Evolutionary conservation across 2,888 invertebrate genomes (phyloP), one percentile per base, ranked within the genome.

Genomic region (Anarsia innoxiella): DNA sequence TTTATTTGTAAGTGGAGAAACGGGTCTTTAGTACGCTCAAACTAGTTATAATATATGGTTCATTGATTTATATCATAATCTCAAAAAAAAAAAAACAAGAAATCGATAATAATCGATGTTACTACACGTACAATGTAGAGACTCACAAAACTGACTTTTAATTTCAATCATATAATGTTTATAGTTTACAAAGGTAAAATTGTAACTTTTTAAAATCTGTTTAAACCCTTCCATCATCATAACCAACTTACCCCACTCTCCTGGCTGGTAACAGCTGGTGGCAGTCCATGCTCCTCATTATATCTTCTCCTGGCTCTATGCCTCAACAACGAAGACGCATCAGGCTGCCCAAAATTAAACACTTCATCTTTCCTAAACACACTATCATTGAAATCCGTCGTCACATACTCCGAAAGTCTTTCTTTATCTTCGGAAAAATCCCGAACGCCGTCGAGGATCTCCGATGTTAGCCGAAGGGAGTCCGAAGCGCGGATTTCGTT

Each of bases 341-440:
- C 84, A 1, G 91, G 91, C 56, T 91, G 91, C 44, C 91, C 91
- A 28, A 84, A 84, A 50, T 75, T 75, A 42, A 83, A 84, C 45
- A 80, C 66, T 53, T 83, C 77, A 11, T 82, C 80, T 32, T 72
- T 74, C 6, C 59, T 68, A 25, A 71, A 32, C 32, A 76, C 73
- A 46, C 56, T 59, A 2, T 44, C 41, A 10, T 41, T 62, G 41
- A 68, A 67, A 44, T 69, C 66, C 35, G 66, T 59, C 27, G 53
- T 64, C 23, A 68, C 60, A 30, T 36, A 39, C 27, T 36, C 42
- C 14, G 9, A 37, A 12, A 39, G 13, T 28, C 37, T 36, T 1
- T 39, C 39, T 14, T 39, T 40, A 10, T 37, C 38, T n/a, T 75
- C 75, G 0, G 70, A 59, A 1, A 19, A 19, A n/a, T n/a, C n/a